phyloP scores from a whole-genome alignment of 2,113 vertebrate genomes.

The Boulengeromyrus knoepffleri region DNA sequence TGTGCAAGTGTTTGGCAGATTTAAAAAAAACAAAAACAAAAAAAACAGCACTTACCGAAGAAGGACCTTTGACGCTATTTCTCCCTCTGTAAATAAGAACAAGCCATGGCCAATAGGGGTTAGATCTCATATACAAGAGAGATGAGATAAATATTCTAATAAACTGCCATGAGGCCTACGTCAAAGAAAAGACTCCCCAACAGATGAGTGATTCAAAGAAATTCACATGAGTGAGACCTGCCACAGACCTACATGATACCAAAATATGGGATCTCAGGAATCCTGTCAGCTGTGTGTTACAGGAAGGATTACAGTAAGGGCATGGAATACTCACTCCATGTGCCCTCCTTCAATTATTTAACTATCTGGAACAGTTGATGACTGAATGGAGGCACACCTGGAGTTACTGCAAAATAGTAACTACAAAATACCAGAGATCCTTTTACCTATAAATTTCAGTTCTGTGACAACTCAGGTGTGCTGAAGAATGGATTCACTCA shows the following conservation, averaged over 20 bases:
- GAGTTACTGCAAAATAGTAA: not conserved
- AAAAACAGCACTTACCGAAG: slow-evolving; percentile 69
- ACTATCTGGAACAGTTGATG: not conserved
- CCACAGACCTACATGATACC: not conserved
- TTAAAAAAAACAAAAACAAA: too few species aligned
- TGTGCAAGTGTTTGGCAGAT: not conserved
- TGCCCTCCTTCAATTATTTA: not conserved
- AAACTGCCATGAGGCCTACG: not conserved
- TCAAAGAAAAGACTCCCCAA: not conserved
- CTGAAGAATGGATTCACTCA: not conserved
- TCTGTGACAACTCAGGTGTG: not conserved
- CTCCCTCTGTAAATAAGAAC: slow-evolving; percentile 76
- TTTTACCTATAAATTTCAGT: not conserved
- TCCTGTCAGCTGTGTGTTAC: not conserved
- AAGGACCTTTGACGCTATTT: slow-evolving; percentile 85
- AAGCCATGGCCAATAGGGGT: not conserved
- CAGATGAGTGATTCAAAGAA: not conserved
- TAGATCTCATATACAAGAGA: not conserved
- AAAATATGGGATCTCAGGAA: not conserved
- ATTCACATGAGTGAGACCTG: not conserved
- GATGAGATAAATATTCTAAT: not conserved
- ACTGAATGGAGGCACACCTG: not conserved
- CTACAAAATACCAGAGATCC: not conserved
- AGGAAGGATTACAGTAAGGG: not conserved
- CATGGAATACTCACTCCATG: not conserved